Conservation (phyloP, 2,797 vertebrate genomes). For the Glossophaga mutica region DNA sequence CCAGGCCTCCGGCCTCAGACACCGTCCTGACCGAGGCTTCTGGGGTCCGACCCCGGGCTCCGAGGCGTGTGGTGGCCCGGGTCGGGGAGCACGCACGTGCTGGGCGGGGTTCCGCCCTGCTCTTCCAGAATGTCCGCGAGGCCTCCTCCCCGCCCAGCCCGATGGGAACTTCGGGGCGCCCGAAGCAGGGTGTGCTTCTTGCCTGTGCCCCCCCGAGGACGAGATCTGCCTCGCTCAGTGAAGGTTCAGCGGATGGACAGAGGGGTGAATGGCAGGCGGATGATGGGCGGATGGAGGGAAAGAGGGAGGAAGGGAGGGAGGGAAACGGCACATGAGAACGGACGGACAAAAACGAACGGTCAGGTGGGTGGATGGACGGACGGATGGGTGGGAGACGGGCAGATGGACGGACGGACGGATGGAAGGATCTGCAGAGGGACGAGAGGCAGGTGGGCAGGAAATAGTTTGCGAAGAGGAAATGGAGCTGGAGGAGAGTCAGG, state of each 20-base stretch:
- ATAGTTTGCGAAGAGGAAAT: not conserved
- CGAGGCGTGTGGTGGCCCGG: not conserved
- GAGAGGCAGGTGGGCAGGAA: not conserved
- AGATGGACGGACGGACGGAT: too few relatives aligned
- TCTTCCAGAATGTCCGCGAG: not conserved
- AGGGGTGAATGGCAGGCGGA: not conserved
- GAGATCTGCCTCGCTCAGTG: not conserved
- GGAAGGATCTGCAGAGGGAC: not conserved
- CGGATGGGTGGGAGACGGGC: too few relatives aligned
- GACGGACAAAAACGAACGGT: too few relatives aligned
- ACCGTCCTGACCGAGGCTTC: not conserved
- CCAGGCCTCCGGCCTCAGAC: not conserved
- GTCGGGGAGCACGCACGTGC: accelerated
- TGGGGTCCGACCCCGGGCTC: too few relatives aligned
- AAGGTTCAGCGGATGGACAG: not conserved
- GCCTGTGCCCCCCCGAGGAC: not conserved
- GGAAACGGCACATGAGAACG: too few relatives aligned
- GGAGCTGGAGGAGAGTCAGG: too few relatives aligned
- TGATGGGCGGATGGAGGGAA: too few relatives aligned
- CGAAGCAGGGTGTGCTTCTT: accelerated
- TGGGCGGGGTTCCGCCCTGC: too few relatives aligned
- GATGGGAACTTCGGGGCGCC: not conserved
- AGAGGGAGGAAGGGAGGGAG: too few relatives aligned
- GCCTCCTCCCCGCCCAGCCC: not conserved
- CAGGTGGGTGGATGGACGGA: not conserved